phyloP scores from a whole-genome alignment of 2,113 vertebrate genomes.

The Anoura caudifer region DNA sequence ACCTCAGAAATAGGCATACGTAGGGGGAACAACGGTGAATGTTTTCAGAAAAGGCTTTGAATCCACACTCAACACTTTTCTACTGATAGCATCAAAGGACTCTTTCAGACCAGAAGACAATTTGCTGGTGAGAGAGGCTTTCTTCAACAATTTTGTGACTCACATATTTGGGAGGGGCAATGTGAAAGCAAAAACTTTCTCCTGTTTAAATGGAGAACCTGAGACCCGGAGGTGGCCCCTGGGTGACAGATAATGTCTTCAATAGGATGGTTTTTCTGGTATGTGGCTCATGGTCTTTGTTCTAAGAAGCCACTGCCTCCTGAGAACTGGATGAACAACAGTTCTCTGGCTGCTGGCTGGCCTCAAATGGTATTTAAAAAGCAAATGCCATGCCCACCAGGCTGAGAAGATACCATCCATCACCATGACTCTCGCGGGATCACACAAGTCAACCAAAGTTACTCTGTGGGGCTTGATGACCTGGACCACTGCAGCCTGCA shows the following conservation, averaged over 20 bases:
- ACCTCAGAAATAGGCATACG: constrained; percentile 64
- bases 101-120: constrained; percentile 70
- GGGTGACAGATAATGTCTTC: constrained; percentile 80
- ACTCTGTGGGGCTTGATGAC: constrained; percentile 72
- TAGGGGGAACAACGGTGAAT: constrained; percentile 48
- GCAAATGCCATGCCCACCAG: constrained; percentile 65
- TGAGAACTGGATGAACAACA: constrained; percentile 55
- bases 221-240: constrained; percentile 71
- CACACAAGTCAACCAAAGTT: constrained; percentile 77
- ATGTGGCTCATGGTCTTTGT: constrained; percentile 29
- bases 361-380: constrained; percentile 51
- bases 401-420: constrained; percentile 79
- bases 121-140: constrained; percentile 76
- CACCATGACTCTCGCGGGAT: constrained; percentile 74
- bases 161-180: constrained; percentile 60
- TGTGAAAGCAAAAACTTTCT: constrained; percentile 74
- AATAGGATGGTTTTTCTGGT: constrained; percentile 37
- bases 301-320: constrained; percentile 62
- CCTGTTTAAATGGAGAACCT: constrained; percentile 71
- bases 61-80: constrained; percentile 48
- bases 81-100: constrained; percentile 55
- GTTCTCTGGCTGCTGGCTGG: constrained; percentile 56
- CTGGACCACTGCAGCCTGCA: constrained; percentile 82
- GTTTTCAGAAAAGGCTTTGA: constrained; percentile 65
- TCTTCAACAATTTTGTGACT: constrained; percentile 65